Evolutionary conservation across 64 coral and sea anemone genomes (phyloP).

Genomic region (Montipora capricornis): DNA sequence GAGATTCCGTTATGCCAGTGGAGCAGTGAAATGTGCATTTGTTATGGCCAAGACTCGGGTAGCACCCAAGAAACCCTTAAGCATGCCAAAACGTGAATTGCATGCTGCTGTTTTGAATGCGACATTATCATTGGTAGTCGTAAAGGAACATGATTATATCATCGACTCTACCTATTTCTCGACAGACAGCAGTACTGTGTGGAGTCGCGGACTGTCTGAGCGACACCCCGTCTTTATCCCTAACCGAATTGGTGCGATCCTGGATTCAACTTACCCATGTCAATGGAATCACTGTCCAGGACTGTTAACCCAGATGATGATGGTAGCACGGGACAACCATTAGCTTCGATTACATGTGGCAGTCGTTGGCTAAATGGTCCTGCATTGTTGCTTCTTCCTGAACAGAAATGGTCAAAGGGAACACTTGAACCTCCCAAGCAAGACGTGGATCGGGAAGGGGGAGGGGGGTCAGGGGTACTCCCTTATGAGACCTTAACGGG

Average conservation of each 20-base stretch:
- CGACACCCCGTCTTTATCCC: constrained; percentile 24
- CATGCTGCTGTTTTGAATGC: constrained; percentile 13
- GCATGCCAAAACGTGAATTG: constrained; percentile 12
- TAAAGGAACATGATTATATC: constrained; percentile 45
- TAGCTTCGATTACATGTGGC: background rate
- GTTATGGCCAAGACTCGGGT: constrained; percentile 34
- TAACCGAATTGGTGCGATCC: constrained; percentile 18
- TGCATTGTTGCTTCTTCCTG: background rate
- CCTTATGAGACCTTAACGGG: too few species aligned
- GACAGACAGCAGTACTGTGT: constrained; percentile 24
- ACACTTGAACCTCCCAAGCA: background rate
- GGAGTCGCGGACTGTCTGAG: background rate
- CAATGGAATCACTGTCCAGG: constrained; percentile 29
- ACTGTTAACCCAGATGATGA: background rate
- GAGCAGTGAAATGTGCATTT: constrained; percentile 2
- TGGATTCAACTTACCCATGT: background rate
- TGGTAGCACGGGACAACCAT: background rate
- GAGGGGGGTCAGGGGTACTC: too few species aligned
- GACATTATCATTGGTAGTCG: background rate
- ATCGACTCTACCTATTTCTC: background rate
- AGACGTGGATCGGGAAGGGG: background rate
- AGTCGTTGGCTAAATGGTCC: constrained; percentile 28
- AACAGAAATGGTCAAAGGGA: constrained; percentile 1
- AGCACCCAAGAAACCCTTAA: constrained; percentile 25
- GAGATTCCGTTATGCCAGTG: background rate